Conservation (phyloP, 2,113 vertebrate species). For the Oreotrochilus melanogaster region DNA sequence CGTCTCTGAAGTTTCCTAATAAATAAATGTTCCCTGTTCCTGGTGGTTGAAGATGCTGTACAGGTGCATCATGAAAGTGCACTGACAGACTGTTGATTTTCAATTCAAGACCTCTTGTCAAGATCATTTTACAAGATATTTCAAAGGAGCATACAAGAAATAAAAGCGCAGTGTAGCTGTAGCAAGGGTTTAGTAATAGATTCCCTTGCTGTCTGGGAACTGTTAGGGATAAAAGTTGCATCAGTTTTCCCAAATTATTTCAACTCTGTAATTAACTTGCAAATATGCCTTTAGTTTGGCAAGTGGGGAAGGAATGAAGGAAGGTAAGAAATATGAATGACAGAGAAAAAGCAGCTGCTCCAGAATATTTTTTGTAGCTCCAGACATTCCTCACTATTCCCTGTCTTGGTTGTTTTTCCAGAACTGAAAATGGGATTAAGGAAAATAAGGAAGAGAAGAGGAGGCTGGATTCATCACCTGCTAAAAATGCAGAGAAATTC, state of each 20-base stretch:
- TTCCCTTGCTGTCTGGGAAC: slow-evolving; percentile 18
- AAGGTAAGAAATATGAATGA: background rate
- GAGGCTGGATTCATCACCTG: background rate
- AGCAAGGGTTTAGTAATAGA: slow-evolving; percentile 7
- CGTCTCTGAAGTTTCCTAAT: slow-evolving; percentile 69
- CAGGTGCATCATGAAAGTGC: slow-evolving; percentile 72
- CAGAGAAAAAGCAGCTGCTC: background rate
- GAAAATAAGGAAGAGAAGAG: background rate
- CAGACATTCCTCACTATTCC: background rate
- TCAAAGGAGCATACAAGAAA: slow-evolving; percentile 48
- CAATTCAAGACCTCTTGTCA: slow-evolving; percentile 55
- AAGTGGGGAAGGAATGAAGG: background rate
- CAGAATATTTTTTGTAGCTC: background rate
- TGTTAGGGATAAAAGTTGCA: slow-evolving; percentile 1
- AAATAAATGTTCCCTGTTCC: slow-evolving; percentile 59
- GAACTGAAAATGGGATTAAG: background rate
- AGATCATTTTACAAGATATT: slow-evolving; percentile 64
- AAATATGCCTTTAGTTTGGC: background rate
- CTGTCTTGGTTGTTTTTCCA: background rate
- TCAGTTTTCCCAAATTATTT: slow-evolving; percentile 37
- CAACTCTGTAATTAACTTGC: background rate
- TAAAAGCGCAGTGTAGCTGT: slow-evolving; percentile 6
- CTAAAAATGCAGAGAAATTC: slow-evolving; percentile 3
- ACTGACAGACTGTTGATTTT: slow-evolving; percentile 34
- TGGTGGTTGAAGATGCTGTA: slow-evolving; percentile 63